phyloP scores from a whole-genome alignment of 92 coral and sea anemone genomes.

The Diadumene lineata region DNA sequence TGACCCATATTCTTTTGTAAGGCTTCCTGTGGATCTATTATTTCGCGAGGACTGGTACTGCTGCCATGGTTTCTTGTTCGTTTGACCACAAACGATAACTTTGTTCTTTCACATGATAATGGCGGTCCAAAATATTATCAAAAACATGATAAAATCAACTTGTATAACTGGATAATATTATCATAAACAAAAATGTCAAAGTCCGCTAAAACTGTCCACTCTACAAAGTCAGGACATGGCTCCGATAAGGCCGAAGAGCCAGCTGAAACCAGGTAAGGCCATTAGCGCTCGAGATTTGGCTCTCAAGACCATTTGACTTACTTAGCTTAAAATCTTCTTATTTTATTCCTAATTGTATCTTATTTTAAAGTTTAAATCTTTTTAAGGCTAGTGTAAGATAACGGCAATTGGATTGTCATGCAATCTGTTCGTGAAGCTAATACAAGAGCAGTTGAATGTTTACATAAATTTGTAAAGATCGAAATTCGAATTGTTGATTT shows the following conservation, averaged over 20 bases:
- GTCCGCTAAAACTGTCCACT: conserved; percentile 37
- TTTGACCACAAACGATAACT: conserved; percentile 19
- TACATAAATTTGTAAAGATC: background rate
- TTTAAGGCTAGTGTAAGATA: background rate
- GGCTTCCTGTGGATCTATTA: conserved; percentile 34
- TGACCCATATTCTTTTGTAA: no score
- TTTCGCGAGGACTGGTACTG: conserved; percentile 24
- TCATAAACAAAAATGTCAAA: conserved; percentile 43
- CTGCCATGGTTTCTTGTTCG: conserved; percentile 74
- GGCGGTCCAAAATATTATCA: background rate
- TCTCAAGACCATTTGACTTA: background rate
- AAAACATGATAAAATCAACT: no score
- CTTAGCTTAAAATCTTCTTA: background rate
- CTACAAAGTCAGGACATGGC: conserved; percentile 22
- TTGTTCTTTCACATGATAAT: conserved; percentile 22
- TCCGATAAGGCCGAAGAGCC: conserved; percentile 38
- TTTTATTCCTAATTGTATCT: background rate
- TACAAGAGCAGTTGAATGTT: background rate
- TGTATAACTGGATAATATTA: background rate
- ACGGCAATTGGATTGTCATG: background rate
- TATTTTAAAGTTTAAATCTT: background rate
- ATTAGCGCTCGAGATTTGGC: background rate
- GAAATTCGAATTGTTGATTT: background rate
- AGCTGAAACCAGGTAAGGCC: conserved; percentile 23
- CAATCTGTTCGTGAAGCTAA: background rate